Evolutionary conservation across 2,113 vertebrate genomes (phyloP), one percentile per base, ranked within the genome.

Genomic region (Thomomys bottae): DNA sequence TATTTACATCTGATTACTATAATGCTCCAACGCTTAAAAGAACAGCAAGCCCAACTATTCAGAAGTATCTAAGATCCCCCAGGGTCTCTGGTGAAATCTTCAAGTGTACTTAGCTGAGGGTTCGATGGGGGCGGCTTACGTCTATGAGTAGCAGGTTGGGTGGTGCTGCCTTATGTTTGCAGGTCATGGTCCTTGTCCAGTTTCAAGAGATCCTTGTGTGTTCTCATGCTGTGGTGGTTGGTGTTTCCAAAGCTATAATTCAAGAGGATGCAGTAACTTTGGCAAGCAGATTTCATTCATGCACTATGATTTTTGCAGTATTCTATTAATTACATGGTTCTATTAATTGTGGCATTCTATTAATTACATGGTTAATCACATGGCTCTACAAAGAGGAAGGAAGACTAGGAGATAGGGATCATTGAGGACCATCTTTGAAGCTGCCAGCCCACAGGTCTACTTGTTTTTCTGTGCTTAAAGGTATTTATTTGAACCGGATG

Each of bases 91-190:
- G 10, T 64, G 71, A 77, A 77, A 83, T 83, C 71, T 54, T 61
- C 67, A 10, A 14, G 1, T 10, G 14, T 5, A 30, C 5, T 72
- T 45, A 32, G 23, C 3, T 57, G 38, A 57, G 73, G 36, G 30
- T 24, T 36, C 38, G 49, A 45, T 1, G 4, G 3, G n/a, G 38
- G 18, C 0, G 36, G 32, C 34, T 78, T 49, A 1, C 26, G 49
- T 24, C 5, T 2, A 1, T 8, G 18, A 5, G 15, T 18, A 42
- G 6, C 4, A 36, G 36, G 38, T 57, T 26, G 42, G n/a, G 59
- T 82, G 24, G 6, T 3, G 6, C n/a, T 24, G 30, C 21, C 14
- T 0, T 0, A 0, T 30, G 36, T 11, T 5, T 18, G 59, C n/a
- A 72, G 63, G 21, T 24, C 18, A n/a, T 21, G 21, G 1, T 38